A percentile compares a stretch with the other conserved stretches of the same genome.
phyloP scores from a whole-genome alignment of 1,140 invertebrate genomes.

The Trachymyrmex cornetzi region DNA sequence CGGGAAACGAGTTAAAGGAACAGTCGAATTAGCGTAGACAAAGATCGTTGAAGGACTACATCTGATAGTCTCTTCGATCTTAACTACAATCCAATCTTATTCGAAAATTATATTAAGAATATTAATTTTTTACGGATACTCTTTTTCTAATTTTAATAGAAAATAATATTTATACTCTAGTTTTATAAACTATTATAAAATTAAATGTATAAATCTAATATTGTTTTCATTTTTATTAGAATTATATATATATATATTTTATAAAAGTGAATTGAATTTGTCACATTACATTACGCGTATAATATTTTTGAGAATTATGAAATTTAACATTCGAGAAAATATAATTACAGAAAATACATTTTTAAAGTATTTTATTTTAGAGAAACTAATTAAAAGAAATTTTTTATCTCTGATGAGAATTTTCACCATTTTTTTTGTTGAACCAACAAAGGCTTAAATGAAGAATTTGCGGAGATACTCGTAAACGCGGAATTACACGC shows the following conservation, averaged over 20 bases:
- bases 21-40: constrained; percentile 25
- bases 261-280: not conserved
- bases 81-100: not conserved
- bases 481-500: constrained; percentile 20
- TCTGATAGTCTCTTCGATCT: constrained; percentile 1
- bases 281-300: not conserved
- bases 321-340: constrained; percentile 8
- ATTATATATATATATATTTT: not conserved
- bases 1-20: constrained; percentile 16
- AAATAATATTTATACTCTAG: not conserved
- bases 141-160: not conserved
- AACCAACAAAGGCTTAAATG: constrained; percentile 12
- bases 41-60: not conserved
- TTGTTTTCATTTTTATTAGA: not conserved
- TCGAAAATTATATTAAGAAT: not conserved
- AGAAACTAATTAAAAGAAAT: constrained; percentile 37
- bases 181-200: not conserved
- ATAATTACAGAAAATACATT: constrained; percentile 8
- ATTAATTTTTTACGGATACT: constrained; percentile 2
- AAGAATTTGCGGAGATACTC: constrained; percentile 4
- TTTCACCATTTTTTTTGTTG: not conserved
- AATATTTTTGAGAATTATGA: constrained; percentile 1
- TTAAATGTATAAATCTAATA: not conserved
- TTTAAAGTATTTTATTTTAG: not conserved
- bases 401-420: constrained; percentile 8